Evolutionary conservation across 1,140 invertebrate genomes (phyloP).

Genomic region (Bathynomus jamesi): DNA sequence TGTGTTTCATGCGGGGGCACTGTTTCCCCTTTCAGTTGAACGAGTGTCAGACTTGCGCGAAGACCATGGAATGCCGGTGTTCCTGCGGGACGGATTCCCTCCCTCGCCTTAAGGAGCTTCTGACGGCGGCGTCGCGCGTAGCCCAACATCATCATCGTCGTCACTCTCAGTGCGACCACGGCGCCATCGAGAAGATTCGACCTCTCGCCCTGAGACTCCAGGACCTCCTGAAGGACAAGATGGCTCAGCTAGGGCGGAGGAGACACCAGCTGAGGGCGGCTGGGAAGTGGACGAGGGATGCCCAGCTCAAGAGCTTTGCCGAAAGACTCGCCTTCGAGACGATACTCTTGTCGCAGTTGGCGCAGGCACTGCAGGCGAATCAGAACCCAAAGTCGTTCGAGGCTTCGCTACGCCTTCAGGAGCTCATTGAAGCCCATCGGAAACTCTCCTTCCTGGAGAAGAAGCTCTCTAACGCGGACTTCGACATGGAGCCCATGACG

Average conservation of each 20-base stretch:
- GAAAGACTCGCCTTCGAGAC: conserved; percentile 68
- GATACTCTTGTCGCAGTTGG: conserved; percentile 54
- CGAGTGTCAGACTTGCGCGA: conserved; percentile 27
- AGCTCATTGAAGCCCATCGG: conserved; percentile 53
- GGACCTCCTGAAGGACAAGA: conserved; percentile 33
- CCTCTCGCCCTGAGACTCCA: conserved; percentile 17
- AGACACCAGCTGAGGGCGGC: conserved; percentile 43
- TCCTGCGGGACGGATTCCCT: conserved; percentile 28
- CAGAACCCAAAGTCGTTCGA: conserved; percentile 61
- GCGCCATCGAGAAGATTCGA: background rate
- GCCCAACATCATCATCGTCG: conserved; percentile 22
- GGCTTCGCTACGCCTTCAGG: conserved; percentile 48
- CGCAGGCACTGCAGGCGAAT: conserved; percentile 37
- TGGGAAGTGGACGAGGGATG: conserved; percentile 56
- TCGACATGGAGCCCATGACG: conserved; percentile 33
- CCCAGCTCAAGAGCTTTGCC: conserved; percentile 59
- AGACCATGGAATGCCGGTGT: conserved; percentile 25
- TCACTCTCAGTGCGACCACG: conserved; percentile 6
- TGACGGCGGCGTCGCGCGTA: conserved; percentile 16
- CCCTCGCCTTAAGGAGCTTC: conserved; percentile 23
- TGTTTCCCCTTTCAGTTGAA: conserved; percentile 13
- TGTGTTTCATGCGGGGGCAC: background rate
- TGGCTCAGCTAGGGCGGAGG: conserved; percentile 33
- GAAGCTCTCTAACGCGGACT: conserved; percentile 35
- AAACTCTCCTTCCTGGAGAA: conserved; percentile 36